Percentiles rank a stretch among this genome's conserved stretches.
Evolutionary conservation across 2,888 invertebrate genomes (phyloP).

Genomic region (Argyra leucocephala): DNA sequence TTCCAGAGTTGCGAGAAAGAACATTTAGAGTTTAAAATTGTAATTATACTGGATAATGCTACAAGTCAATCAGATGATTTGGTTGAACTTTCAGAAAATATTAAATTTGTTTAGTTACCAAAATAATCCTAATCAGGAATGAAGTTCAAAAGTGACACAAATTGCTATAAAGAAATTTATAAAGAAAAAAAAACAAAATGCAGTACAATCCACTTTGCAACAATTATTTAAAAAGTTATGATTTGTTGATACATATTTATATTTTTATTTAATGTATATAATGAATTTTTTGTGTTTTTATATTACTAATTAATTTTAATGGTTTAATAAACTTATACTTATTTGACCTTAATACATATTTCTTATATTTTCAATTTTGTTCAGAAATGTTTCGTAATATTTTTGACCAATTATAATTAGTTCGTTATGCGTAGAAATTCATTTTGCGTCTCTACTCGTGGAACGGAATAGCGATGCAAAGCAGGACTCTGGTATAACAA

Average conservation of each 20-base stretch:
- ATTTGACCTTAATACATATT: neutral
- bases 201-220: neutral
- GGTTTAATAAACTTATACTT: neutral
- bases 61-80: neutral
- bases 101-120: neutral
- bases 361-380: neutral
- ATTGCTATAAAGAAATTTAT: conserved; percentile 9
- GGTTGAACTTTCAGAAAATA: neutral
- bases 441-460: conserved; percentile 10
- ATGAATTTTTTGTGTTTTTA: neutral
- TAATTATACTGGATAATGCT: neutral
- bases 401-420: neutral
- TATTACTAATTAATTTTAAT: neutral
- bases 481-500: conserved; percentile 8
- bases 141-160: neutral
- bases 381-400: neutral
- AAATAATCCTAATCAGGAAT: conserved; percentile 7
- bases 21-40: neutral
- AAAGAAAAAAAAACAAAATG: neutral
- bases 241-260: neutral
- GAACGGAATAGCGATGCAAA: conserved; percentile 9
- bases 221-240: neutral
- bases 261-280: neutral
- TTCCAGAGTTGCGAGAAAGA: neutral
- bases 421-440: conserved; percentile 10